Evolutionary conservation across 2,888 invertebrate genomes (phyloP), one percentile per base, ranked within the genome.

Genomic region (Antheraea yamamai): DNA sequence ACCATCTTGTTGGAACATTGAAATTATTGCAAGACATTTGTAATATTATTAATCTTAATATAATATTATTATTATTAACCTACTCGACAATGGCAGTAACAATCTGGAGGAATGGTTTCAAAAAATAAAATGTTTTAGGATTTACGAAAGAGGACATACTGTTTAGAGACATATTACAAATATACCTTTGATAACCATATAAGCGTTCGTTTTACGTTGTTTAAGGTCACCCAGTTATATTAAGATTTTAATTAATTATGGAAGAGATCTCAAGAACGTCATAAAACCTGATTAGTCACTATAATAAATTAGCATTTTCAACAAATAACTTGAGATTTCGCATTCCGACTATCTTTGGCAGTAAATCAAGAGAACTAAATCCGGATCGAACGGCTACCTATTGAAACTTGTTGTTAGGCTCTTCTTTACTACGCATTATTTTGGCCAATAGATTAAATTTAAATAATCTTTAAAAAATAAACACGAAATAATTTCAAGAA

Each of bases 251-350:
- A 39, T 39, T 7, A 35, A 39, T 35, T 35, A 68, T 68, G 39
- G 39, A 35, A 68, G 35, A 68, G 30, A 39, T 68, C 68, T 68
- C 20, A 39, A 66, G 30, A 66, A 16, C 30, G 66, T 20, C 30
- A 66, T 66, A 66, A 68, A 68, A 68, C 68, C 35, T 39, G 68
- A 16, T 68, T 68, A 35, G 35, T 39, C 68, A 68, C 39, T 35
- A 26, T 23, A 39, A 68, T 35, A 20, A 35, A 68, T 68, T 35
- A 35, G 68, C 23, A 26, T 68, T 68, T 68, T 68, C 6, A 68
- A 26, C 64, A 35, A 68, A 35, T 68, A 23, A 18, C 39, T 68
- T 39, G 14, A 4, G 35, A 39, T 68, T 39, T 68, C 3, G 39
- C 35, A 20, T 35, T 68, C 23, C 18, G 35, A 20, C 35, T 35